Conservation (phyloP, 2,113 vertebrate genomes). For the Tetraodon nigroviridis region DNA sequence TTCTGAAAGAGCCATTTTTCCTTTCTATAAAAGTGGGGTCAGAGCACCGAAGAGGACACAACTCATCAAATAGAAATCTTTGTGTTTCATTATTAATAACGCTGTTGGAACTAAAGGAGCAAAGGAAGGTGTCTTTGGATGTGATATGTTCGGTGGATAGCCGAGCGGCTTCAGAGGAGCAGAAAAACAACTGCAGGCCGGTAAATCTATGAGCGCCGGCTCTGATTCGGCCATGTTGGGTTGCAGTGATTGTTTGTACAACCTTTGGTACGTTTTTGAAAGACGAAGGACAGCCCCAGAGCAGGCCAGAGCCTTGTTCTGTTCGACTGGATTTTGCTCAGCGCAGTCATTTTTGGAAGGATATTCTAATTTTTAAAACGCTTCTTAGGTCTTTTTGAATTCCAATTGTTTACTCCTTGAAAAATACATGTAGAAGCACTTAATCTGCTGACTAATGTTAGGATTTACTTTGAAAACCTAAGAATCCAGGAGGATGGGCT, state of each 20-base stretch:
- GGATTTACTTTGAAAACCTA: background rate
- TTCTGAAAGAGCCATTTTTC: constrained; percentile 48
- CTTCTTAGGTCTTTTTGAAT: constrained; percentile 1
- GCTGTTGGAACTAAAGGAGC: constrained; percentile 11
- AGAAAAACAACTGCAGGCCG: background rate
- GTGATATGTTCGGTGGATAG: constrained; percentile 1
- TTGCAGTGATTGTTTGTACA: no score
- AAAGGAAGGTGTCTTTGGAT: background rate
- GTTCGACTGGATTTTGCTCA: background rate
- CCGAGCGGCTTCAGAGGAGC: background rate
- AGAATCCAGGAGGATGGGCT: background rate
- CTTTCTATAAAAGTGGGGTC: constrained; percentile 53
- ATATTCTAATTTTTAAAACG: background rate
- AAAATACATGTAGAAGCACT: constrained; percentile 10
- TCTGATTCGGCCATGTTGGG: no score
- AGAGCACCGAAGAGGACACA: constrained; percentile 23
- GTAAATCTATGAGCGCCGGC: no score
- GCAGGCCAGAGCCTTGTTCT: no score
- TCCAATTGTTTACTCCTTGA: background rate
- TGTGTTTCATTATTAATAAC: constrained; percentile 60
- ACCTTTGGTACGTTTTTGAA: no score
- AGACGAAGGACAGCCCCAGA: no score
- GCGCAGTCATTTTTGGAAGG: background rate
- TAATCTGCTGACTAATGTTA: background rate
- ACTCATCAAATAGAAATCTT: constrained; percentile 52